Percentiles rank a stretch among this genome's conserved stretches.
phyloP scores from a whole-genome alignment of 2,888 invertebrate species.

The Sipha maydis region DNA sequence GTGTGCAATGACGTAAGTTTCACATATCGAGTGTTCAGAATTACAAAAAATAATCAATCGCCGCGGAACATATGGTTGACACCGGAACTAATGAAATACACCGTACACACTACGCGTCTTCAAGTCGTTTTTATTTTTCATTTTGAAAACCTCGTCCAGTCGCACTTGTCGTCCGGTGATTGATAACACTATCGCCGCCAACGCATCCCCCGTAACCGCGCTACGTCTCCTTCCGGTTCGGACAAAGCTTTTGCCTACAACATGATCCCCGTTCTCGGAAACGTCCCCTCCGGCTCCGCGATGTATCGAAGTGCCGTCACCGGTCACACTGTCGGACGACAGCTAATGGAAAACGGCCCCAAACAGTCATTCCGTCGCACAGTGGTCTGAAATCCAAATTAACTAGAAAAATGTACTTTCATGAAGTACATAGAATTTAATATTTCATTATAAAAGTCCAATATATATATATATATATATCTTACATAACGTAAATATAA shows the following conservation, averaged over 20 bases:
- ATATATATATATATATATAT: no score
- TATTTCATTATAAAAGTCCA: no score
- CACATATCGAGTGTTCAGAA: neutral
- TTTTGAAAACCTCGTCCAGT: constrained; percentile 19
- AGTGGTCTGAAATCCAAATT: no score
- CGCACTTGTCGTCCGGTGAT: constrained; percentile 29
- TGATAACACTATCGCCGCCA: constrained; percentile 1
- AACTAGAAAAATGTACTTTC: no score
- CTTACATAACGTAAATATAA: no score
- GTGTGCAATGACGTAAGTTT: no score
- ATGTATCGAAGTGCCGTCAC: constrained; percentile 9
- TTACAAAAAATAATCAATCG: neutral
- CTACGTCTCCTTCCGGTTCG: constrained; percentile 6
- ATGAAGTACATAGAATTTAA: no score
- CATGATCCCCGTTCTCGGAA: neutral
- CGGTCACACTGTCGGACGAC: no score
- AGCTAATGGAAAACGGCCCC: no score
- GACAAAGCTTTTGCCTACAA: neutral
- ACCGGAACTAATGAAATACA: neutral
- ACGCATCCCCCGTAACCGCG: neutral
- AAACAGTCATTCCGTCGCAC: no score
- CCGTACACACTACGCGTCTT: neutral
- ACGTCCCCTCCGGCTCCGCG: neutral
- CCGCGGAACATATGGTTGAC: neutral
- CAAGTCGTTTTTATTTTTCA: neutral